Base-by-base conservation (phyloP, 2,113 vertebrate species). In the Misgurnus mizolepis region DNA sequence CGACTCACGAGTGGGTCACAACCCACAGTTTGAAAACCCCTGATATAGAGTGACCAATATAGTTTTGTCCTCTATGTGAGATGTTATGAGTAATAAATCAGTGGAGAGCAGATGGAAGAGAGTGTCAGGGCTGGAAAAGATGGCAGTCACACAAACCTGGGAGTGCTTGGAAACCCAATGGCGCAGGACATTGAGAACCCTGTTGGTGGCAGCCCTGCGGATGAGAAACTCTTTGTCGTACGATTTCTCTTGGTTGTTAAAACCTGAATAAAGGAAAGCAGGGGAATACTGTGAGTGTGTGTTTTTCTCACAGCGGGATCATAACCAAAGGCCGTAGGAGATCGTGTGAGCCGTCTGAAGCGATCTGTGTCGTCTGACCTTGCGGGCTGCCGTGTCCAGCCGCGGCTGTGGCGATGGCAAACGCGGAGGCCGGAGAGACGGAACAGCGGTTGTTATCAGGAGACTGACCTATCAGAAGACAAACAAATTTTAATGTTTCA, bases 161-260 rank as follows among this genome's bases (percentile, higher is more conserved):
- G 95, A 95, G 43, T 99, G 97, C 68, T 99, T 98, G 81, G 95
- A 98, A 58, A 98, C 96, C 97, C 97, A 99, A 92, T 99, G 97
- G 6, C 97, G 95, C 83, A 98, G 93, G 72, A 99, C 97, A 7
- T 98, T 99, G 47, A 99, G 93, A 0, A 98, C 97, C 14, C 97
- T 89, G 87, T 98, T 98, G 18, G 97, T 98, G 9, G 97, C 97
- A 0, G 97, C 96, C 85, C 97, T 89, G 56, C 97, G 94, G 83
- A 98, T 98, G 88, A 98, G 96, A 86, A 98, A 98, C 68, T 99
- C 96, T 89, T 98, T 99, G 90, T 99, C 97, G 0, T 95, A 97
- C 3, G 84, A 89, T 86, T 95, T 95, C 86, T 99, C 97, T 0
- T 90, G 92, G 80, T 89, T 96, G 91, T 87, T 94, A 83, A 96